Conservation (phyloP, 2,113 vertebrate genomes). For the Ptilorrhoa leucosticta region DNA sequence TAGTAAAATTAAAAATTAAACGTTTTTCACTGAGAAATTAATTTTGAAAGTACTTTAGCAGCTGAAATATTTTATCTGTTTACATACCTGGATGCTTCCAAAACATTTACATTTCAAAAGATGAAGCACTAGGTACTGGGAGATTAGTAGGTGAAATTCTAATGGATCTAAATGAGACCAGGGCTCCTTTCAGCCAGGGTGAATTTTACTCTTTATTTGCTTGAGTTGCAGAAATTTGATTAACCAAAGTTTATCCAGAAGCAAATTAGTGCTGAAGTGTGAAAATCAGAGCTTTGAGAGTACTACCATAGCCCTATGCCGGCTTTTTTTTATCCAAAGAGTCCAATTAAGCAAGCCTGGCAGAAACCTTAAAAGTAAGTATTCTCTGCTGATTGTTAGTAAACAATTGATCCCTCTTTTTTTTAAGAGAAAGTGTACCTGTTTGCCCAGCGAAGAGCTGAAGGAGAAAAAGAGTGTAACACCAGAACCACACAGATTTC, state of each 20-base stretch:
- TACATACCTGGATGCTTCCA: not conserved
- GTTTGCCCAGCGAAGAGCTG: not conserved
- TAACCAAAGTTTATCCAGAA: constrained; percentile 16
- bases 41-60: not conserved
- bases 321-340: not conserved
- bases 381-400: not conserved
- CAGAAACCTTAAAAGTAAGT: not conserved
- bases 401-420: not conserved
- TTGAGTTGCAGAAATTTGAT: constrained; percentile 3
- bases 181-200: not conserved
- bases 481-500: not conserved
- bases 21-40: not conserved
- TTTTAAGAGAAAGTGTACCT: not conserved
- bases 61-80: not conserved
- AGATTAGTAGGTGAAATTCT: not conserved
- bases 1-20: not conserved
- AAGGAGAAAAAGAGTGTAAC: not conserved
- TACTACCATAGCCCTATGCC: not conserved
- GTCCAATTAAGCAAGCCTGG: not conserved
- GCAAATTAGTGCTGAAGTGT: not conserved
- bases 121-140: not conserved
- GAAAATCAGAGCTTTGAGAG: constrained; percentile 11
- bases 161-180: not conserved
- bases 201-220: not conserved
- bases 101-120: not conserved